Evolutionary conservation across 1,140 invertebrate species (phyloP).

Genomic region (Drosophila azteca): DNA sequence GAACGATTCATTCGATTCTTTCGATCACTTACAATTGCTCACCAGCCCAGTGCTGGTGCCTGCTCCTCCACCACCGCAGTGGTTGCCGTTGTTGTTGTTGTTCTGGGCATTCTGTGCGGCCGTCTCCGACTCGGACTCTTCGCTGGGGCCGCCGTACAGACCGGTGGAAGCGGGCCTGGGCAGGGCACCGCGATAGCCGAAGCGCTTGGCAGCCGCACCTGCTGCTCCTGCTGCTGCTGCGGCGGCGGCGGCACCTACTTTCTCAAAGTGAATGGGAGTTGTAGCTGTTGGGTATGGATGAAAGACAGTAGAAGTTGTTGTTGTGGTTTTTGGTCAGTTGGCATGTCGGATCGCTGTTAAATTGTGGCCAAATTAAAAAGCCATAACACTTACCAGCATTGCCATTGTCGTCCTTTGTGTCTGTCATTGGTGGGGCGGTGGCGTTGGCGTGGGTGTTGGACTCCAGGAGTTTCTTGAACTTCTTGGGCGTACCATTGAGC

Average conservation of each 20-base stretch:
- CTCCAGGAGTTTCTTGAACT: conserved; percentile 80
- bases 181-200: conserved; percentile 74
- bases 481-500: conserved; percentile 78
- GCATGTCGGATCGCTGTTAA: conserved; percentile 46
- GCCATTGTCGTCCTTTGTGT: conserved; percentile 78
- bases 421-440: conserved; percentile 26
- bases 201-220: conserved; percentile 62
- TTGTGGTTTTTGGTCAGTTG: conserved; percentile 8
- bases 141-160: conserved; percentile 34
- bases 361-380: conserved; percentile 58
- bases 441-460: neutral
- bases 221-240: conserved; percentile 7
- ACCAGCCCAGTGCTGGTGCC: conserved; percentile 53
- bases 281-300: conserved; percentile 11
- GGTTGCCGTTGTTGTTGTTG: conserved; percentile 54
- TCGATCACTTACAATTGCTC: conserved; percentile 72
- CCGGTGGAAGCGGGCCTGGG: conserved; percentile 75
- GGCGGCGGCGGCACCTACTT: conserved; percentile 69
- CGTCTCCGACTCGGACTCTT: conserved; percentile 49
- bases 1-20: neutral
- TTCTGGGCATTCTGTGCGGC: conserved; percentile 48
- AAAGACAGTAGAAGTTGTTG: neutral
- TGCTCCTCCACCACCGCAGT: conserved; percentile 15
- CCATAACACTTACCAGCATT: conserved; percentile 74
- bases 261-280: conserved; percentile 72